Conservation (phyloP, 2,113 vertebrate genomes). For the Cichladusa arquata region DNA sequence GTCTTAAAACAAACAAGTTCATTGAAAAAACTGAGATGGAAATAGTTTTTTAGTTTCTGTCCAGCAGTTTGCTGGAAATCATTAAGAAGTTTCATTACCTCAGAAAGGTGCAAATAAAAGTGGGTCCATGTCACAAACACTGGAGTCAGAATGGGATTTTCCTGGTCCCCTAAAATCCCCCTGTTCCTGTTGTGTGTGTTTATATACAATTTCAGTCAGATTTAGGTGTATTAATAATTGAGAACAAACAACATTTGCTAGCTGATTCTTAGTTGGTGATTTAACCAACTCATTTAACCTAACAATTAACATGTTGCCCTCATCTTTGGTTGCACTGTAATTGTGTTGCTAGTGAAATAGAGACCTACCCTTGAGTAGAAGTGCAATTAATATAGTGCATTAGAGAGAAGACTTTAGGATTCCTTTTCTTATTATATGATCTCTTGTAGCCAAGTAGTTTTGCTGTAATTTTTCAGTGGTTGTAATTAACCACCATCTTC, state of each 20-base stretch:
- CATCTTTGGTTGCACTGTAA: background rate
- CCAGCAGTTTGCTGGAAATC: background rate
- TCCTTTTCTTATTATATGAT: background rate
- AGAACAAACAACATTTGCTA: background rate
- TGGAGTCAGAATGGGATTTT: background rate
- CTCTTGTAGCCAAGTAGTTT: background rate
- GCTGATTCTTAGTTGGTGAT: background rate
- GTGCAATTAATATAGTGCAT: background rate
- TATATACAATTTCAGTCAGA: background rate
- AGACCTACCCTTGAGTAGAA: background rate
- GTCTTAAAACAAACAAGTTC: background rate
- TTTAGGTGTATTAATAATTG: background rate
- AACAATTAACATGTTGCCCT: background rate
- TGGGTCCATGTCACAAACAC: background rate
- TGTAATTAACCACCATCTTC: background rate
- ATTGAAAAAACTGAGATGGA: background rate
- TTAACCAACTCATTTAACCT: background rate
- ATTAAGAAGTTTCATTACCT: background rate
- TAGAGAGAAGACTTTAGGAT: background rate
- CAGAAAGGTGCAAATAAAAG: background rate
- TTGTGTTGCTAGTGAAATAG: accelerated
- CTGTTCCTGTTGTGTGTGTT: background rate
- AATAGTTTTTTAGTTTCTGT: background rate
- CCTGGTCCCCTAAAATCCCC: accelerated
- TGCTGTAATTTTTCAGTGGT: background rate